Evolutionary conservation across 2,888 invertebrate species (phyloP).

Genomic region (Holacanthella duospinosa): DNA sequence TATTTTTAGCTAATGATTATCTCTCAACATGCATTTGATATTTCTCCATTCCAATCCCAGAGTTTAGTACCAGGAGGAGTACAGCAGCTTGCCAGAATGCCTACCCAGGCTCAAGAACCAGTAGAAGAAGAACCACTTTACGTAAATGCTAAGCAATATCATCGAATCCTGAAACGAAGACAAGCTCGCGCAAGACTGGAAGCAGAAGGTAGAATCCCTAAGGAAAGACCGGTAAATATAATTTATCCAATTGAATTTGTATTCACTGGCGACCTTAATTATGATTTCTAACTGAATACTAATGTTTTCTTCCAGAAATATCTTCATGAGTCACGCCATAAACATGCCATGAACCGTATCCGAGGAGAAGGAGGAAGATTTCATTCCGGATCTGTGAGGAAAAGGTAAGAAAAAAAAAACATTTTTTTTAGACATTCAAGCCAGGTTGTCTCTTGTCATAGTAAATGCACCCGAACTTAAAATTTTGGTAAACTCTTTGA

Average conservation of each 20-base stretch:
- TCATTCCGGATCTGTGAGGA: constrained; percentile 17
- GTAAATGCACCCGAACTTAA: too few relatives aligned
- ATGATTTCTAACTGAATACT: neutral
- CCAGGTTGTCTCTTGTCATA: too few relatives aligned
- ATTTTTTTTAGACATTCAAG: too few relatives aligned
- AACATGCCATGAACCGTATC: constrained; percentile 94
- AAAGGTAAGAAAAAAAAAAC: too few relatives aligned
- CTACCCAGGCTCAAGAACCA: constrained; percentile 51
- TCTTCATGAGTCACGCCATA: constrained; percentile 39
- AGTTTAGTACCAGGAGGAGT: constrained; percentile 35
- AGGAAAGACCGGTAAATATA: constrained; percentile 70
- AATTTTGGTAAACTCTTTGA: too few relatives aligned
- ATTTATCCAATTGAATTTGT: neutral
- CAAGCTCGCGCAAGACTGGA: constrained; percentile 91
- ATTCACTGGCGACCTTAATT: neutral
- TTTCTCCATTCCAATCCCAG: too few relatives aligned
- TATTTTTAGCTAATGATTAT: too few relatives aligned
- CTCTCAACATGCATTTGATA: too few relatives aligned
- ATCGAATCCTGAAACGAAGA: constrained; percentile 84
- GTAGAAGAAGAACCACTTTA: constrained; percentile 88
- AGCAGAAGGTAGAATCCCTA: constrained; percentile 89
- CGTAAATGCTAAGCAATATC: constrained; percentile 96
- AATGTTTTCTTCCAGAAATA: constrained; percentile 16
- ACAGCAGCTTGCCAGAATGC: constrained; percentile 44
- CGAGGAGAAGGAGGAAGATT: constrained; percentile 95